Percentiles rank a stretch among this genome's conserved stretches.
phyloP scores from a whole-genome alignment of 2,113 vertebrate genomes.

The Speoplatyrhinus poulsoni region DNA sequence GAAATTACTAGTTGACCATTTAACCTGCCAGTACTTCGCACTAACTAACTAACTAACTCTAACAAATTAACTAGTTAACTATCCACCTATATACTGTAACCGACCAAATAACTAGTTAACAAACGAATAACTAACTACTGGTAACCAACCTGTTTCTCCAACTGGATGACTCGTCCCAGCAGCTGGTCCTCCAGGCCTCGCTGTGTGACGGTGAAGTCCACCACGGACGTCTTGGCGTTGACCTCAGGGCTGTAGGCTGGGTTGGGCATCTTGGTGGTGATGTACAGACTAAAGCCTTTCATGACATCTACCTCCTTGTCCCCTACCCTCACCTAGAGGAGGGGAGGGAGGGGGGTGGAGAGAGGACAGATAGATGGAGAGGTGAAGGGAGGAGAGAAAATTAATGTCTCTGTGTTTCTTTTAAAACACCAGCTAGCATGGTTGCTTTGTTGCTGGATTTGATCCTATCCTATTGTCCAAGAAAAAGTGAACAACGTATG shows the following conservation, averaged over 20 bases:
- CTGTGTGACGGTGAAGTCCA: constrained; percentile 85
- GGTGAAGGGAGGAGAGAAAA: neutral
- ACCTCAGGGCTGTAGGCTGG: constrained; percentile 85
- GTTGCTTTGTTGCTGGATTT: too few relatives aligned
- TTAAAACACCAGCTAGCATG: neutral
- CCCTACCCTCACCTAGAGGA: constrained; percentile 82
- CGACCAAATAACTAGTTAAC: neutral
- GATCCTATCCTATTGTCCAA: too few relatives aligned
- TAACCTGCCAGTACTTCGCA: neutral
- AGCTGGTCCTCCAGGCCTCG: constrained; percentile 85
- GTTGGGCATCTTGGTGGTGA: constrained; percentile 85
- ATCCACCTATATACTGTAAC: neutral
- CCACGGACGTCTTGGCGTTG: constrained; percentile 80
- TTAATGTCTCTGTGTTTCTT: neutral
- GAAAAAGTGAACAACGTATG: neutral
- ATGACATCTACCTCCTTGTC: constrained; percentile 84
- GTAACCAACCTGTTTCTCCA: constrained; percentile 80
- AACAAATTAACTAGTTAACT: neutral
- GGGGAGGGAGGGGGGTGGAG: neutral
- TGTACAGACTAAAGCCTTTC: constrained; percentile 80
- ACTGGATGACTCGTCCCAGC: constrained; percentile 83
- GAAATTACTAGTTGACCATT: too few relatives aligned
- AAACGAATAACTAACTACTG: neutral
- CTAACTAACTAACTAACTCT: neutral
- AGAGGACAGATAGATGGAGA: neutral